Evolutionary conservation across 2,888 invertebrate species (phyloP), one percentile per base, ranked within the genome.

Genomic region (Diachrysia chrysitis): DNA sequence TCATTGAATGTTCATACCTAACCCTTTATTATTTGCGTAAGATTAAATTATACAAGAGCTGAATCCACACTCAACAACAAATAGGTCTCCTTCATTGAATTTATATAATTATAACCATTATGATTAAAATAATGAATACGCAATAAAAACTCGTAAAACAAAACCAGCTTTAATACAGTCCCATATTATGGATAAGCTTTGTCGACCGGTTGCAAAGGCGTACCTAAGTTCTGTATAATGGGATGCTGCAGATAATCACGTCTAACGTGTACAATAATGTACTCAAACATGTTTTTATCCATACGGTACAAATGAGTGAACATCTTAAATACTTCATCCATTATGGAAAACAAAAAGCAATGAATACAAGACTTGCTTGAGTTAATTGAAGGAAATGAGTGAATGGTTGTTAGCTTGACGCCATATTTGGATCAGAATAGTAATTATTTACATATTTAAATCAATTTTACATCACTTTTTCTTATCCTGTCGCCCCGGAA

Each of bases 171-270:
- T 29, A 64, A 9, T 23, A 16, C 37, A 68, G 19, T 21, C 55
- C 2, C 68, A 68, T 68, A n/a, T n/a, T n/a, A n/a, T n/a, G n/a
- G n/a, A n/a, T n/a, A 77, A 12, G 12, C 42, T 37, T 46, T 63
- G 12, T 35, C 14, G 37, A 68, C 64, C 61, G 64, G 73, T 64
- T 77, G 16, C 16, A 46, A 72, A 68, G 74, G 61, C 29, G 6
- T n/a, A 42, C 12, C 14, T 58, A 42, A 61, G 63, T 63, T 32
- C 23, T 57, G 14, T 48, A 48, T 75, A 77, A 69, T 73, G 57
- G 51, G 68, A 73, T 59, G 72, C 59, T 57, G 59, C 32, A 16
- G 32, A 42, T 65, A 62, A 73, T 73, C 69, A 69, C 54, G 53
- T 73, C 68, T 53, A 54, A 63, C 37, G 10, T 67, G n/a, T 54